Base-by-base conservation (phyloP, 2,888 invertebrate species). In the Machimus rusticus region DNA sequence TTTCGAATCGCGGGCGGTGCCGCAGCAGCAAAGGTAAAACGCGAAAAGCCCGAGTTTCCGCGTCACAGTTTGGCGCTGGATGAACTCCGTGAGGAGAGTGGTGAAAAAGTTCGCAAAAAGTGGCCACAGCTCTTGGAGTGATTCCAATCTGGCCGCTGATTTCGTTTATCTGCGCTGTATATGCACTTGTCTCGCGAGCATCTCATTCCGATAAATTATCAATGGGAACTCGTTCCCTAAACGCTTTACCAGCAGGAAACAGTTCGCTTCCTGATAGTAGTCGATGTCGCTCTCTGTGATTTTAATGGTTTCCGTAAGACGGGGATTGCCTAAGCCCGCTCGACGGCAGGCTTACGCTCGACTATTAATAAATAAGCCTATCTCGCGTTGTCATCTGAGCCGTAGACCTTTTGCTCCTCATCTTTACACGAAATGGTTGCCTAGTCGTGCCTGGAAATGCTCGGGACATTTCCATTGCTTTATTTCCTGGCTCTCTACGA, bases 191-290 rank as follows among this genome's bases (percentile, higher is more conserved):
- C 43, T 19, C 84, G 23, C 12, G 28, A 34, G 14, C 57, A 84
- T 84, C 84, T 57, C 74, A 84, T 84, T 74, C 16, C 84, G 37
- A 84, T 84, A 84, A 84, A 84, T 84, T 84, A 66, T 81, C 74
- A 74, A 84, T 43, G 84, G 43, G 23, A 66, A 74, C 84, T 23
- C 37, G 84, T 84, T 81, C 31, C 43, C 78, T 37, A 78, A 81
- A 51, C 34, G 23, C 81, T 81, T 31, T 34, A 28, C 14, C 81
- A 81, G 81, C 81, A 81, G 81, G 81, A 81, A 81, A 81, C 81
- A 81, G 31, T 31, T 31, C 34, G 81, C 81, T 81, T 81, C 81
- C 81, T 51, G 55, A 81, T 55, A 51, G 79, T 81, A 46, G 81
- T 81, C 16, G 81, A 55, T 81, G 81, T 81, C 81, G 81, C 81